phyloP scores from a whole-genome alignment of 2,888 invertebrate genomes.

The Strigamia transsilvanica region DNA sequence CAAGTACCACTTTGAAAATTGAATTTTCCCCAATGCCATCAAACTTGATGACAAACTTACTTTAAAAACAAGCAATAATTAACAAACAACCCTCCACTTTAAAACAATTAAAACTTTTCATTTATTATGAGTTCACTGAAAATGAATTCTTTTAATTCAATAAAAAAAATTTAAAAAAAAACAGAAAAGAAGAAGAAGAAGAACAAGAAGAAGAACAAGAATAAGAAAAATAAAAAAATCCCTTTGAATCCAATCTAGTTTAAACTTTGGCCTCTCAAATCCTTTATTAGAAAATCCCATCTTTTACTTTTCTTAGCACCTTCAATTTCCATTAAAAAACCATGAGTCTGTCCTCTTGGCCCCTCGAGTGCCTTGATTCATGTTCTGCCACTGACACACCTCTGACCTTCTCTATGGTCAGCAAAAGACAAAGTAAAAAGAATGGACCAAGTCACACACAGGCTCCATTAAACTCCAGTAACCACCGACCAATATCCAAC shows the following conservation, averaged over 20 bases:
- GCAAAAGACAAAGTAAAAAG: slow-evolving; percentile 30
- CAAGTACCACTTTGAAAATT: slow-evolving; percentile 30
- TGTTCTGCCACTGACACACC: slow-evolving; percentile 30
- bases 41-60: slow-evolving; percentile 20
- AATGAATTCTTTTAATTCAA: too few species aligned
- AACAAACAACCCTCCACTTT: not conserved
- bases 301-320: slow-evolving; percentile 7
- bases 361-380: slow-evolving; percentile 26
- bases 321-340: slow-evolving; percentile 30
- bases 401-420: slow-evolving; percentile 25
- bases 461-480: slow-evolving; percentile 30
- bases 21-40: slow-evolving; percentile 10
- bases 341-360: slow-evolving; percentile 30
- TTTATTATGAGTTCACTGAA: not conserved
- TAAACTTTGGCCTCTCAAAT: not conserved
- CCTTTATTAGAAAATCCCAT: slow-evolving; percentile 8
- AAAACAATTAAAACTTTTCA: slow-evolving; percentile 1
- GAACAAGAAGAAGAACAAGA: not conserved
- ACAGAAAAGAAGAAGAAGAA: not conserved
- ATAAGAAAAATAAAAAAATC: too few species aligned
- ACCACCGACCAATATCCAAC: slow-evolving; percentile 30
- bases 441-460: slow-evolving; percentile 30
- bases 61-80: slow-evolving; percentile 14
- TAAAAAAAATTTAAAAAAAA: not conserved
- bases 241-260: not conserved